These are phyloP conservation scores for Recurvirostra avosetta DNA, from an alignment of 2,113 vertebrate genomes.

Conservation along the genomic window DNA sequence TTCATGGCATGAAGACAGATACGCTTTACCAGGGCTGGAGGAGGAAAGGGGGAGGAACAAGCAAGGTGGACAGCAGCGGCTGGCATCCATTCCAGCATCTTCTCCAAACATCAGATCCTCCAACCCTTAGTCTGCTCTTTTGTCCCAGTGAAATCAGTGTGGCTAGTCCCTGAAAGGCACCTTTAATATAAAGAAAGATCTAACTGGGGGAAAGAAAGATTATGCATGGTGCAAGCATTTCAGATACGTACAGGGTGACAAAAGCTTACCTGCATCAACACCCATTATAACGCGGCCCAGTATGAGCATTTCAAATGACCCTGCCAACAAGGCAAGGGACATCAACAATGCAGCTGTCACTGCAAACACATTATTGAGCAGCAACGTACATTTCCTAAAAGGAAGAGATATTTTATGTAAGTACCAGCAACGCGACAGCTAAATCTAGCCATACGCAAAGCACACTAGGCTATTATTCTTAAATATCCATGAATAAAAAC, in stretches of 20 bases:
- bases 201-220: neutral
- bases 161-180: neutral
- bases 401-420: neutral
- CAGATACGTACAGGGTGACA: fast-evolving
- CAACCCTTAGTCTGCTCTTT: neutral
- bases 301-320: constrained; percentile 91
- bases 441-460: neutral
- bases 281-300: constrained; percentile 88
- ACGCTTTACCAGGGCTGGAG: fast-evolving
- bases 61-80: fast-evolving
- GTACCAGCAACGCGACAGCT: neutral
- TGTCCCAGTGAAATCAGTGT: neutral
- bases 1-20: neutral
- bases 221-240: neutral
- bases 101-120: neutral
- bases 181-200: neutral
- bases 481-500: neutral
- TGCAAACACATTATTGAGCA: constrained; percentile 88
- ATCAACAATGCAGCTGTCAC: constrained; percentile 82
- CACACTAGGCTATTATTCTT: neutral
- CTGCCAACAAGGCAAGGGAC: constrained; percentile 77
- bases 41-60: neutral
- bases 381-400: constrained; percentile 83
- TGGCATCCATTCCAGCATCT: neutral
- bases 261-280: constrained; percentile 85